phyloP scores from a whole-genome alignment of 2,113 vertebrate genomes.

The Beaufortia kweichowensis region DNA sequence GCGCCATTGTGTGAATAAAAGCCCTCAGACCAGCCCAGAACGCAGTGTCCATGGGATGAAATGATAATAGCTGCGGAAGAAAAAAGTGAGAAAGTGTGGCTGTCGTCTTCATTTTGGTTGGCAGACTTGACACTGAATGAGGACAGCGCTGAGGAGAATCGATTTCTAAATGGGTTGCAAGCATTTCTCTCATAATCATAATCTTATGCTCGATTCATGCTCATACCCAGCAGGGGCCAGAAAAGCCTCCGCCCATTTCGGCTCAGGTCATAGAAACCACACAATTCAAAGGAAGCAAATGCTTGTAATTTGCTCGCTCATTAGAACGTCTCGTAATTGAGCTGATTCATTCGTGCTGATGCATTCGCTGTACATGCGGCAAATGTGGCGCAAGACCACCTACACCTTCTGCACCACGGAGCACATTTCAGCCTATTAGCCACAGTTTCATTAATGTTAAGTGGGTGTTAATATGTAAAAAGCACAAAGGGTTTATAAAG shows the following conservation, averaged over 20 bases:
- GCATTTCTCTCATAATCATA: constrained; percentile 54
- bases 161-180: constrained; percentile 56
- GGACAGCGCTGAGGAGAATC: constrained; percentile 47
- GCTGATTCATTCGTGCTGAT: constrained; percentile 33
- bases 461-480: constrained; percentile 42
- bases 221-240: constrained; percentile 37
- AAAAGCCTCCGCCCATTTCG: constrained; percentile 23
- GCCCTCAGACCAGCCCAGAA: constrained; percentile 27
- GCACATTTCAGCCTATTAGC: constrained; percentile 37
- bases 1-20: constrained; percentile 24
- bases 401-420: constrained; percentile 13
- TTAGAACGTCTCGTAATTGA: constrained; percentile 40
- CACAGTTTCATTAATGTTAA: constrained; percentile 47
- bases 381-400: constrained; percentile 19
- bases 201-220: constrained; percentile 40
- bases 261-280: constrained; percentile 49
- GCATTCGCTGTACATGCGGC: constrained; percentile 1
- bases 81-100: constrained; percentile 48
- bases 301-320: constrained; percentile 47
- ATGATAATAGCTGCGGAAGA: constrained; percentile 50
- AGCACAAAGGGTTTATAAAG: constrained; percentile 41
- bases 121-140: constrained; percentile 48
- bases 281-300: constrained; percentile 38
- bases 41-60: constrained; percentile 44
- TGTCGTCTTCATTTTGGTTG: constrained; percentile 55